Base-by-base conservation (phyloP, 2,888 invertebrate genomes). In the Strigamia maritima region DNA sequence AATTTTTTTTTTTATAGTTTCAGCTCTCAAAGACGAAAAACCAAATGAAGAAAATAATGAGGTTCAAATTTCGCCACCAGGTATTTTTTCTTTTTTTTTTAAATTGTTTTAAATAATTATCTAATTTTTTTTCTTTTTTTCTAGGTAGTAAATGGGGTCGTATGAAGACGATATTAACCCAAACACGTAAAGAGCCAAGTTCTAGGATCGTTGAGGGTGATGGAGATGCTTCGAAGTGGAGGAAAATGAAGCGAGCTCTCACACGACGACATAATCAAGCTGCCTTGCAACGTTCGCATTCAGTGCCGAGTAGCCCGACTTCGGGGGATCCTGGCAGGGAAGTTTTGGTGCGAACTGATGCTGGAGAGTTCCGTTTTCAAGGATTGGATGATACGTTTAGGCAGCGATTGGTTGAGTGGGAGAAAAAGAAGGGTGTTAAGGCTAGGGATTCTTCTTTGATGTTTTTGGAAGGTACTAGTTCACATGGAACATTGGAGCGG, bases 381-480 rank as follows among this genome's bases (percentile, higher is more conserved):
- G 93, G 90, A 6, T 94, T 95, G 82, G 94, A 94, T 0, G 90
- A 94, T 74, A 94, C 94, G 82, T 96, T 96, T 86, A 94, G 95
- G 0, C 91, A 92, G 31, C 94, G 94, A 84, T 88, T 96, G 0
- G 94, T 94, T 85, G 95, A 95, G 85, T 96, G 95, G 95, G 93
- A 94, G 85, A 93, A 94, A 83, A 92, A 93, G n/a, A 88, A 91
- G 80, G 94, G 94, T 1, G n/a, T 60, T 1, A 60, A 60, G 19
- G 22, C 60, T 1, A 16, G 60, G n/a, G 60, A 60, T 19, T 60
- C 60, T 2, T 60, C 60, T 1, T 10, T 60, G 1, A 60, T 24
- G 19, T 60, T 60, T 60, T n/a, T 60, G 24, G 60, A 60, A 60
- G 60, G 60, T 6, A 49, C 8, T 2, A 49, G 49, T 60, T 24